These are phyloP conservation scores for Ramphastos sulfuratus DNA, from an alignment of 2,113 vertebrate genomes.

Conservation along the genomic window DNA sequence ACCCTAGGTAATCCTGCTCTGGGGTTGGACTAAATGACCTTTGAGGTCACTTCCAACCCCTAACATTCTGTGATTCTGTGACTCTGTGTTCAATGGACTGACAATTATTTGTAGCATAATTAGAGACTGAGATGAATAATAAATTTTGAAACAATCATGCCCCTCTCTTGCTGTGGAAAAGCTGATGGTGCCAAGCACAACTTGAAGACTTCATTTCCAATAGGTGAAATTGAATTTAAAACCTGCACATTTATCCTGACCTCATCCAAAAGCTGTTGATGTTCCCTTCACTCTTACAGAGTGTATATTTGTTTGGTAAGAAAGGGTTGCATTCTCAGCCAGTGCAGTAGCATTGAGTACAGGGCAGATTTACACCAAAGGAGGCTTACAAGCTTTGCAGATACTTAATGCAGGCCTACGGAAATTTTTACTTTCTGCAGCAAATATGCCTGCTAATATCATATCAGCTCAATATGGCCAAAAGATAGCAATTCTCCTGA, in stretches of 20 bases:
- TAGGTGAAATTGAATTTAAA: neutral
- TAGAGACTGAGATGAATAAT: neutral
- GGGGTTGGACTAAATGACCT: no score
- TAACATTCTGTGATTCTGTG: no score
- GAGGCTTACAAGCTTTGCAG: neutral
- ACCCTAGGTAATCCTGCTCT: no score
- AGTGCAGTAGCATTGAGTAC: neutral
- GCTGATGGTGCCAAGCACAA: neutral
- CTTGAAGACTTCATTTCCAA: neutral
- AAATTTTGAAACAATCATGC: neutral
- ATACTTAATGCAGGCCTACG: neutral
- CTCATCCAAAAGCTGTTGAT: neutral
- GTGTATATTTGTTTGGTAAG: accelerated
- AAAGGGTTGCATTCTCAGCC: neutral
- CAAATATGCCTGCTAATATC: neutral
- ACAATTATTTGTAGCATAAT: neutral
- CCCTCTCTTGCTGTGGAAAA: neutral
- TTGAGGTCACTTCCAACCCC: no score
- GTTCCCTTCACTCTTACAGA: neutral
- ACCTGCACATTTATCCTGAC: neutral
- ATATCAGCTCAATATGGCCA: neutral
- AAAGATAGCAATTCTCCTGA: neutral
- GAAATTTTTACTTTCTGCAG: neutral
- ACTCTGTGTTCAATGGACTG: neutral
- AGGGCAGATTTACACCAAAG: neutral